phyloP scores from a whole-genome alignment of 2,113 vertebrate genomes.

The Callithrix jacchus region DNA sequence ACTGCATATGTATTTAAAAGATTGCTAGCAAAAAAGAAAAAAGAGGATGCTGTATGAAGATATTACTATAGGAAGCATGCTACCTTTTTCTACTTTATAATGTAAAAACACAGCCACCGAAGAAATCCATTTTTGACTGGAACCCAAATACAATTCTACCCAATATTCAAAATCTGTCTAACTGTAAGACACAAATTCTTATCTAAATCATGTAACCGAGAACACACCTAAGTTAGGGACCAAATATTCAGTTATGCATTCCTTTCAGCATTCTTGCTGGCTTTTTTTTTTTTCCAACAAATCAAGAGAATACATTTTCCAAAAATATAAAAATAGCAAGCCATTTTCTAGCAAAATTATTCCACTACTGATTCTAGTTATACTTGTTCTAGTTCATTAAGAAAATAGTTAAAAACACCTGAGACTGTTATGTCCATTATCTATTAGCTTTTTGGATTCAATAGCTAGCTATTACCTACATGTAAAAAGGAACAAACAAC shows the following conservation, averaged over 20 bases:
- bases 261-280: not conserved
- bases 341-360: not conserved
- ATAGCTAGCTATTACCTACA: not conserved
- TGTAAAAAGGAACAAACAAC: conserved; percentile 17
- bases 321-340: conserved; percentile 19
- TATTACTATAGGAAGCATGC: not conserved
- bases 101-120: not conserved
- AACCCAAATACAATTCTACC: not conserved
- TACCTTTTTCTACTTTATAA: not conserved
- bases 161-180: conserved; percentile 46
- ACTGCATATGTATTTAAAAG: conserved; percentile 9
- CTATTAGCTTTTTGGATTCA: not conserved
- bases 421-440: not conserved
- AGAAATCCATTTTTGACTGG: not conserved
- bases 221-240: not conserved
- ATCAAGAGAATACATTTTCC: not conserved
- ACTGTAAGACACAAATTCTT: not conserved
- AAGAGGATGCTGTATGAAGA: not conserved
- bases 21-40: not conserved
- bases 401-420: conserved; percentile 10
- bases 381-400: not conserved
- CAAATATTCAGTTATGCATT: conserved; percentile 5
- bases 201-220: not conserved
- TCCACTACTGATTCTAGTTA: not conserved
- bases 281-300: conserved; percentile 18